phyloP scores from a whole-genome alignment of 2,113 vertebrate species.

The Odocoileus virginianus region DNA sequence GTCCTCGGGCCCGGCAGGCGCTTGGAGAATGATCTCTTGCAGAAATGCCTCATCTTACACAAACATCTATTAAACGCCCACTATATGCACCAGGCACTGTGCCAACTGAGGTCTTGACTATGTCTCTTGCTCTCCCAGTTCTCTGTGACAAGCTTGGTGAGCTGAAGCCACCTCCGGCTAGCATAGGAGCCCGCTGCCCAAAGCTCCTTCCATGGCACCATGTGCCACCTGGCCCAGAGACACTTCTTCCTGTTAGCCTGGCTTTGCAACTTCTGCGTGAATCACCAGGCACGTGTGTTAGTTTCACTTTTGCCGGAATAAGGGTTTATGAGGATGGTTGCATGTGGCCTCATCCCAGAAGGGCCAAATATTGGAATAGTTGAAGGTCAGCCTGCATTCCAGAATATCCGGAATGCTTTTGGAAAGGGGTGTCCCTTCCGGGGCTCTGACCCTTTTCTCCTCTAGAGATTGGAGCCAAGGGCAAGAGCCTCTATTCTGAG shows the following conservation, averaged over 20 bases:
- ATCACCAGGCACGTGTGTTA: accelerated
- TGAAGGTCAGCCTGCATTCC: background rate
- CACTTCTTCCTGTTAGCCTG: background rate
- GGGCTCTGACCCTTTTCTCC: background rate
- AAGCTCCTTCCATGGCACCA: background rate
- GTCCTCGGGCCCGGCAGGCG: background rate
- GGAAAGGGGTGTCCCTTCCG: background rate
- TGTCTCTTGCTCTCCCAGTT: background rate
- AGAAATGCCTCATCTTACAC: background rate
- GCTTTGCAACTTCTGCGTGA: background rate
- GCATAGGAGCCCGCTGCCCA: background rate
- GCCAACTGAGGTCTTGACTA: background rate
- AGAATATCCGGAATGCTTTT: background rate
- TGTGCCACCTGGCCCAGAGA: background rate
- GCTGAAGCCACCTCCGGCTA: background rate
- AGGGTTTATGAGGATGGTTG: accelerated
- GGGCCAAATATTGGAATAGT: background rate
- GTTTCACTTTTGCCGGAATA: background rate
- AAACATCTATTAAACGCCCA: background rate
- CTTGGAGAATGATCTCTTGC: background rate
- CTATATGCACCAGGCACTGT: background rate
- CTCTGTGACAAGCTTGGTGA: background rate
- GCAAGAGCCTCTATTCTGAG: background rate
- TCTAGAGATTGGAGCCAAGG: background rate
- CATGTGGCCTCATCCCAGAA: background rate